These are phyloP conservation scores for Piaya cayana DNA, from an alignment of 2,113 vertebrate genomes.

Conservation along the genomic window DNA sequence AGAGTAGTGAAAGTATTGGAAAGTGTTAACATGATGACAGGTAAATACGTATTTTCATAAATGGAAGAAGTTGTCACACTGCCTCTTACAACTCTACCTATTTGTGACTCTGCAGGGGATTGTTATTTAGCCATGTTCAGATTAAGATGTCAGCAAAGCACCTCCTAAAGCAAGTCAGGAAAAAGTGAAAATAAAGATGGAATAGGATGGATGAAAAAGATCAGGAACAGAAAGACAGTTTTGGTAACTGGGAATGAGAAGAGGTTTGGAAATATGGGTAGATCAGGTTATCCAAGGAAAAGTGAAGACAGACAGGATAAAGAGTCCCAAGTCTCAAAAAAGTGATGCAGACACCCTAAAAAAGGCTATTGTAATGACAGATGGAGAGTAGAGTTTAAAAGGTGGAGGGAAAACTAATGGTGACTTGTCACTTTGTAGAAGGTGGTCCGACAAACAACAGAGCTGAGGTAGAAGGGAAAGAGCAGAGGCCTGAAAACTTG, in stretches of 20 bases:
- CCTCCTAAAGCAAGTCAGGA: neutral
- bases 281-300: neutral
- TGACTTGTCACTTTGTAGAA: neutral
- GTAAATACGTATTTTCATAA: neutral
- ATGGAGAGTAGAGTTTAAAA: neutral
- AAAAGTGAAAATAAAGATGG: neutral
- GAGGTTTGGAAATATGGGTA: neutral
- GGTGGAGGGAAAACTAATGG: neutral
- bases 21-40: neutral
- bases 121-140: neutral
- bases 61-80: neutral
- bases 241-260: neutral
- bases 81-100: neutral
- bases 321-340: neutral
- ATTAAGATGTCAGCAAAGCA: neutral
- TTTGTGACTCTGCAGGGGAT: neutral
- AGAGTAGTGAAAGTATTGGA: neutral
- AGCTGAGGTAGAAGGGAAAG: neutral
- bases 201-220: neutral
- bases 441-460: neutral
- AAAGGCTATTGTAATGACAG: neutral
- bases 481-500: neutral
- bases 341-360: neutral
- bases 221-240: neutral
- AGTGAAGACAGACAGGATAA: neutral